Base-by-base conservation (phyloP, 2,113 vertebrate species). In the Panurus biarmicus region DNA sequence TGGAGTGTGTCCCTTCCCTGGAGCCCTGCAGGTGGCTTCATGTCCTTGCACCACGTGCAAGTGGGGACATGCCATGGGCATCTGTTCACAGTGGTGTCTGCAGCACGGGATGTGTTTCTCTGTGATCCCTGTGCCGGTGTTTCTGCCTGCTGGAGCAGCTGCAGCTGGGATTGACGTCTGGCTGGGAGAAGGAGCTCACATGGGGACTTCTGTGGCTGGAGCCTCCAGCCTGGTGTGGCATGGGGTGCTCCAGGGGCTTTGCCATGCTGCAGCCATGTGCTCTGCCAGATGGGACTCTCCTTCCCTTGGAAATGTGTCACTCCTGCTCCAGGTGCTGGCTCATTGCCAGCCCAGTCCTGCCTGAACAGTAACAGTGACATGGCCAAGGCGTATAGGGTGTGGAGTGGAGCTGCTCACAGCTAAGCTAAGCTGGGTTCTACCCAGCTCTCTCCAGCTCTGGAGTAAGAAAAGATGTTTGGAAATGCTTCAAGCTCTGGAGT, bases 51-150 rank as follows among this genome's bases (percentile, higher is more conserved):
- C 25, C 35, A 5, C 4, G 6, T 53, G 56, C 40, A 20, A 4
- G 44, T 8, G 20, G 42, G 51, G 23, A 35, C 7, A 5, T 58
- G 14, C 72, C 60, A 2, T 10, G 45, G 53, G 53, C 44, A 26
- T 80, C 67, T 69, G 58, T 12, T 11, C 21, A 7, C 11, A 3
- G 76, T 1, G 8, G 26, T 53, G 12, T 69, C 48, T 86, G 50
- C 64, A 69, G 80, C 0, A 8, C 9, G 45, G 45, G 70, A 84
- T 51, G 51, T n/a, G 54, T 76, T 51, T 58, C 0, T 0, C 38
- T 0, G 0, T 2, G 6, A 2, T 58, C n/a, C 79, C 51, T 0
- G 0, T 56, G 61, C 65, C 0, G 3, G 26, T 64, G 42, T 72
- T 89, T 17, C 67, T 0, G 1, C 57, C 29, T 70, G 61, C 83